These are phyloP conservation scores for Myoxocephalus aenaeus DNA, from an alignment of 2,797 vertebrate species.

Conservation along the genomic window DNA sequence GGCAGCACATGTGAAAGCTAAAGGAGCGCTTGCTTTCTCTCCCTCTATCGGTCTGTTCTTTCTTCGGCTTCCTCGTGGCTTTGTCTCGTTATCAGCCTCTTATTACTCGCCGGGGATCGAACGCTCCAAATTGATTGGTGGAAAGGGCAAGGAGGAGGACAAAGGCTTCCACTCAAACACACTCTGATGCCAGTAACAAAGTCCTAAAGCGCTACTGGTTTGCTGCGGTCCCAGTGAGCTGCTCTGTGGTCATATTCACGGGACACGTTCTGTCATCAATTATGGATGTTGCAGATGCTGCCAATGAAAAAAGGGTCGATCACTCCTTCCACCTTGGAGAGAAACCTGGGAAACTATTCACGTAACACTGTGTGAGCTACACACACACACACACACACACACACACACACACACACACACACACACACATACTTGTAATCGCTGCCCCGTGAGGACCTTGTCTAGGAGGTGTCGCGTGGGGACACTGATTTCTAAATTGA, in stretches of 20 bases:
- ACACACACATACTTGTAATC: neutral
- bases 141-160: slow-evolving; percentile 45
- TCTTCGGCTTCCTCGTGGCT: neutral
- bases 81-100: slow-evolving; percentile 38
- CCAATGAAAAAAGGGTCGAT: neutral
- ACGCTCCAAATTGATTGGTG: slow-evolving; percentile 45
- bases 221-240: no score
- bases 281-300: slow-evolving; percentile 13
- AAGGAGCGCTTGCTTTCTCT: neutral
- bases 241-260: neutral
- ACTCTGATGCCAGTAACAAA: neutral
- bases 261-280: slow-evolving; percentile 9
- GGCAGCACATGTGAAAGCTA: neutral
- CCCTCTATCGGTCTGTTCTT: neutral
- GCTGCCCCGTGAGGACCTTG: no score
- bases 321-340: neutral
- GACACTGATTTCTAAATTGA: no score
- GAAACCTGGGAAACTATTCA: neutral
- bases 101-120: slow-evolving; percentile 46
- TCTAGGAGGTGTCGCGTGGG: no score
- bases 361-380: neutral
- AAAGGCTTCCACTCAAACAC: neutral
- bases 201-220: neutral
- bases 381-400: slow-evolving; percentile 18
- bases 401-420: slow-evolving; percentile 17